Evolutionary conservation across 2,113 vertebrate species (phyloP).

Genomic region (Rhinichthys klamathensis): DNA sequence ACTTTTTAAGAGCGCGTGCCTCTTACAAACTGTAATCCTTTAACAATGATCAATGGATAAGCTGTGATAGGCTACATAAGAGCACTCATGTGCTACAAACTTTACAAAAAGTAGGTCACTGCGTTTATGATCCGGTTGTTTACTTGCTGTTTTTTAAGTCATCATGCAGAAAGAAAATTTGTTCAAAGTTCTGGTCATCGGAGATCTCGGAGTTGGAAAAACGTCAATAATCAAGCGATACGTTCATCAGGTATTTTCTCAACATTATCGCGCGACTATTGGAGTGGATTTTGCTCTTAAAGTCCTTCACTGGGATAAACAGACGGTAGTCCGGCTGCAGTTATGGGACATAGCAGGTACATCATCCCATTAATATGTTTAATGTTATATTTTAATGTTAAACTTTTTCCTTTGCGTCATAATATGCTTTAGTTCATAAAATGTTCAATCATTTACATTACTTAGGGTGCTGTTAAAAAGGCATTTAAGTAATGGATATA

Average conservation of each 20-base stretch:
- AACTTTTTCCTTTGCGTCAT: background rate
- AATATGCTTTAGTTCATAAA: background rate
- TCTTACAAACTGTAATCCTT: background rate
- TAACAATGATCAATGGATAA: slow-evolving; percentile 13
- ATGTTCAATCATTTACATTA: background rate
- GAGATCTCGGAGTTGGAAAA: slow-evolving; percentile 80
- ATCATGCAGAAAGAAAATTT: slow-evolving; percentile 76
- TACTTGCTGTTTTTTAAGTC: background rate
- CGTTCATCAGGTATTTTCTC: slow-evolving; percentile 81
- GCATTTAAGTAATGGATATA: background rate
- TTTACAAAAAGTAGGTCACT: slow-evolving; percentile 3
- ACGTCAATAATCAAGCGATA: slow-evolving; percentile 82
- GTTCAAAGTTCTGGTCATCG: slow-evolving; percentile 80
- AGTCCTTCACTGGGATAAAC: slow-evolving; percentile 75
- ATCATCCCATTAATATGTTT: slow-evolving; percentile 36
- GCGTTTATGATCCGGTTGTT: background rate
- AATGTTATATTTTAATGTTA: background rate
- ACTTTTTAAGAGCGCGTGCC: slow-evolving; percentile 18
- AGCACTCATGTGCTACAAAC: slow-evolving; percentile 18
- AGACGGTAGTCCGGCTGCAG: slow-evolving; percentile 76
- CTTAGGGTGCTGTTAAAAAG: background rate
- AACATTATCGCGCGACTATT: slow-evolving; percentile 81
- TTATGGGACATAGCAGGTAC: slow-evolving; percentile 82
- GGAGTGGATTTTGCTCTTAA: slow-evolving; percentile 83
- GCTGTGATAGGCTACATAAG: background rate